Percentiles rank a stretch among this genome's conserved stretches.
phyloP scores from a whole-genome alignment of 2,888 invertebrate genomes.

The Carpatolechia fugitivella region DNA sequence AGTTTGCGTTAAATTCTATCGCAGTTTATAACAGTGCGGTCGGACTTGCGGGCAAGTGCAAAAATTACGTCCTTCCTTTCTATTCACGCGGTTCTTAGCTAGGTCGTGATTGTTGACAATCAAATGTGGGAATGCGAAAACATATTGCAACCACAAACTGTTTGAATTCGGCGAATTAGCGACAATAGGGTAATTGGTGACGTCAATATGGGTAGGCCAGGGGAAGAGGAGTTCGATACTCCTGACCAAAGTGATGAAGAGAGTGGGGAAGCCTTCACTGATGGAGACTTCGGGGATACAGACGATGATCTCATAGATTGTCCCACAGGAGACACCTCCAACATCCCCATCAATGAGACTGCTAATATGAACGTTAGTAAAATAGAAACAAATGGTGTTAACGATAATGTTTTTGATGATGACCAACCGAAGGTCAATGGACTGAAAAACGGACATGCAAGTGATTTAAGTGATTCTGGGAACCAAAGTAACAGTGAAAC shows the following conservation, averaged over 20 bases:
- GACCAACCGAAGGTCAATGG: slow-evolving; percentile 41
- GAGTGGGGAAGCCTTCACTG: slow-evolving; percentile 68
- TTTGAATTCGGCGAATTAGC: slow-evolving; percentile 46
- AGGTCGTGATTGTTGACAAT: slow-evolving; percentile 38
- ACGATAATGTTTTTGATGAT: slow-evolving; percentile 31
- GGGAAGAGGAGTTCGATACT: slow-evolving; percentile 48
- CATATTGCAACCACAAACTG: slow-evolving; percentile 39
- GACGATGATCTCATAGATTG: slow-evolving; percentile 53
- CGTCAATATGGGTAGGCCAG: slow-evolving; percentile 52
- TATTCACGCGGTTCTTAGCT: slow-evolving; percentile 37
- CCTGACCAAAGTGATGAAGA: slow-evolving; percentile 67
- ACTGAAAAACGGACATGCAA: slow-evolving; percentile 35
- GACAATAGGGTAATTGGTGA: slow-evolving; percentile 28
- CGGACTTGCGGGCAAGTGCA: slow-evolving; percentile 36
- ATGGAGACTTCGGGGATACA: slow-evolving; percentile 67
- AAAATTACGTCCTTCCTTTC: slow-evolving; percentile 59
- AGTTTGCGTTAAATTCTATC: slow-evolving; percentile 48
- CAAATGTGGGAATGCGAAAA: slow-evolving; percentile 52
- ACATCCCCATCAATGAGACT: slow-evolving; percentile 57
- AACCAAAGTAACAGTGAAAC: slow-evolving; percentile 32
- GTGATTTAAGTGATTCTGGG: slow-evolving; percentile 33
- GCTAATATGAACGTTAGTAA: slow-evolving; percentile 49
- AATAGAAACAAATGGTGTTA: slow-evolving; percentile 27
- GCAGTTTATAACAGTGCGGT: slow-evolving; percentile 45
- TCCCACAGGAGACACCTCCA: slow-evolving; percentile 24